A percentile compares a stretch with the other conserved stretches of the same genome.
Evolutionary conservation across 2,797 vertebrate genomes (phyloP).

Genomic region (Rhadinocentrus ornatus): DNA sequence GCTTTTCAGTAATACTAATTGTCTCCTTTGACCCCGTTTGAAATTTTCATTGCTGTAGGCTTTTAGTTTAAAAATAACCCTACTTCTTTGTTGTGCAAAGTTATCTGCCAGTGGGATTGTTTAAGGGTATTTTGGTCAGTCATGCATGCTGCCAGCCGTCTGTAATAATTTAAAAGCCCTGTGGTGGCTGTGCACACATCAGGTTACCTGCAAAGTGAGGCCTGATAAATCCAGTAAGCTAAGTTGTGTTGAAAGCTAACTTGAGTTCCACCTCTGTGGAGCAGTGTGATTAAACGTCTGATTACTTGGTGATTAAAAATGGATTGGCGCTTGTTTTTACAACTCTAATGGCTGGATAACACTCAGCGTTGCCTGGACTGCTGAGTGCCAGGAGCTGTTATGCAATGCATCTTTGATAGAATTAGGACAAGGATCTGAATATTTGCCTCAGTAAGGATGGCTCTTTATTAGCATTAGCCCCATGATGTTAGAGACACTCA

Average conservation of each 20-base stretch:
- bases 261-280: conserved; percentile 38
- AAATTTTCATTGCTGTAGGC: neutral
- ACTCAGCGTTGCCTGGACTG: conserved; percentile 21
- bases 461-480: conserved; percentile 11
- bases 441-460: neutral
- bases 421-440: conserved; percentile 14
- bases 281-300: conserved; percentile 50
- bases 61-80: conserved; percentile 48
- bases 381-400: conserved; percentile 20
- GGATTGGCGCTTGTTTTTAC: conserved; percentile 49
- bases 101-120: conserved; percentile 29
- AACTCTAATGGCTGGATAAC: conserved; percentile 39
- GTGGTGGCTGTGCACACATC: conserved; percentile 42
- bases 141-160: conserved; percentile 59
- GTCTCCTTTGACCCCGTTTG: conserved; percentile 8
- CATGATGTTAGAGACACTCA: neutral
- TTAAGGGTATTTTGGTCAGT: conserved; percentile 55
- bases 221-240: conserved; percentile 48
- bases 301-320: conserved; percentile 58
- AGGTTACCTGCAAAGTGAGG: conserved; percentile 28
- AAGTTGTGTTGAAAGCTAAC: conserved; percentile 54
- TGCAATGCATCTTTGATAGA: conserved; percentile 22
- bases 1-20: conserved; percentile 25
- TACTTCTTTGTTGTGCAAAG: conserved; percentile 24
- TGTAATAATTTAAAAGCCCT: conserved; percentile 61